Base-by-base conservation (phyloP, 2,113 vertebrate genomes). In the Jaculus jaculus region DNA sequence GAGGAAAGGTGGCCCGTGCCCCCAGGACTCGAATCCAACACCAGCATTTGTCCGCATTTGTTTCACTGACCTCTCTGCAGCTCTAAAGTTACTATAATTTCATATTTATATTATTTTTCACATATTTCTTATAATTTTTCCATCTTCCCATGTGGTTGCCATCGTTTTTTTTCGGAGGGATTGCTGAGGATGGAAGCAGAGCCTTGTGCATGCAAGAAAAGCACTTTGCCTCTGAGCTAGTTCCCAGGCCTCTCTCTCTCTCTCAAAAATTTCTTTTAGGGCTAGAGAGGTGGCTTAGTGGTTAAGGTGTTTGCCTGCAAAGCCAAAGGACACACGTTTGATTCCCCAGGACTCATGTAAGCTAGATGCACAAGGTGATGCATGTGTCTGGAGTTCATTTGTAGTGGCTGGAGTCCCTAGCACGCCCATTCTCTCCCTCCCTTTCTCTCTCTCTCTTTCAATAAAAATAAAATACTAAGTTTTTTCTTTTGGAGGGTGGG, bases 21-120 rank as follows among this genome's bases (percentile, higher is more conserved):
- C 23, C 6, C 23, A 72, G 37, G 32, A 28, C 30, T 91, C 65
- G 54, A n/a, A 28, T 80, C 51, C 20, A 60, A n/a, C 47, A 5
- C 51, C 47, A 72, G 18, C 21, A 37, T 80, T 92, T 65, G 21
- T 61, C 80, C 26, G 75, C 39, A 75, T 78, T 90, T 88, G 24
- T 3, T 34, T 18, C 23, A 5, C 63, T 32, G 30, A 60, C n/a
- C 51, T 83, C 87, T 85, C 61, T 75, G 60, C 16, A 51, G 28
- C 82, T 60, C 94, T 93, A 69, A 60, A 85, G 60, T 58, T 8
- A 16, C 39, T 83, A 16, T 16, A 51, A 77, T 10, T 81, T 12
- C 69, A 51, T 34, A 47, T 84, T 84, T 63, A 37, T 65, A 18
- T 81, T 81, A 20, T 65, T 73, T 92, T 96, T 88, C 42, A 66